Evolutionary conservation across 2,797 vertebrate genomes (phyloP).

Genomic region (Microchirus variegatus): DNA sequence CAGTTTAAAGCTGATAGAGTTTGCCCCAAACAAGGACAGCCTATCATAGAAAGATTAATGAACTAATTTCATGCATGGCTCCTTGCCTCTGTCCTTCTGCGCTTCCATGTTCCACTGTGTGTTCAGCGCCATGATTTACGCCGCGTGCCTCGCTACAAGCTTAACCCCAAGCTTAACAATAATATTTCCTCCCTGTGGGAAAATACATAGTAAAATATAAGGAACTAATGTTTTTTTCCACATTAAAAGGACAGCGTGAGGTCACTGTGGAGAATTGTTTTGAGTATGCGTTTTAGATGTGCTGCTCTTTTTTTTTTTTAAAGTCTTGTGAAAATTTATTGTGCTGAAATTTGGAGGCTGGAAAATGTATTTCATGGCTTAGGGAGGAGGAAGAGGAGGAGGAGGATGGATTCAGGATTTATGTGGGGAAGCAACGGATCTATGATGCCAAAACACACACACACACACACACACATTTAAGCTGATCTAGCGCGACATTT

Average conservation of each 20-base stretch:
- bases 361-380: constrained; percentile 61
- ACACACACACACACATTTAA: constrained; percentile 34
- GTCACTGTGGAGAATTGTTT: constrained; percentile 28
- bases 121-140: constrained; percentile 74
- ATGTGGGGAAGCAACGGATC: constrained; percentile 60
- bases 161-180: constrained; percentile 70
- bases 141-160: constrained; percentile 56
- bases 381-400: constrained; percentile 26
- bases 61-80: constrained; percentile 83
- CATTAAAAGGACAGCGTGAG: constrained; percentile 25
- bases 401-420: constrained; percentile 63
- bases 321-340: constrained; percentile 26
- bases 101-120: constrained; percentile 70
- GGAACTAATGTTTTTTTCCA: constrained; percentile 33
- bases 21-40: constrained; percentile 81
- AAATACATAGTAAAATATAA: constrained; percentile 60
- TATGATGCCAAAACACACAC: constrained; percentile 61
- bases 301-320: constrained; percentile 2
- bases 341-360: constrained; percentile 37
- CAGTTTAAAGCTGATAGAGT: constrained; percentile 80
- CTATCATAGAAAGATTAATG: constrained; percentile 82
- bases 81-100: constrained; percentile 78
- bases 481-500: constrained; percentile 44
- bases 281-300: constrained; percentile 13
- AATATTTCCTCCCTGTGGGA: constrained; percentile 63